Evolutionary conservation across 2,797 vertebrate species (phyloP).

Genomic region (Benthosema pterotum): DNA sequence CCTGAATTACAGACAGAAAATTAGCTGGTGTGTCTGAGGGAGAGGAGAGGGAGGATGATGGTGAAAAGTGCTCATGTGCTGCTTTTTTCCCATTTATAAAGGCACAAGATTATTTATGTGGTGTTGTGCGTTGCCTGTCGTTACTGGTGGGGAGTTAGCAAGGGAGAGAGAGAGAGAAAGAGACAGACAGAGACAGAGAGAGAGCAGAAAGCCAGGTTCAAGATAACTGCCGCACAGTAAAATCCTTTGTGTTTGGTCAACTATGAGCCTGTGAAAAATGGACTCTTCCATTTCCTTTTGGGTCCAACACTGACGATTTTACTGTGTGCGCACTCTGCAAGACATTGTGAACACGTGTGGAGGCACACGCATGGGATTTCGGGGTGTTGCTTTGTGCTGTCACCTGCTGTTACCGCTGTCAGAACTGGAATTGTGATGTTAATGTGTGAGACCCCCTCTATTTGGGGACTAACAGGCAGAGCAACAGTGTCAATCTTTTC

Average conservation of each 20-base stretch:
- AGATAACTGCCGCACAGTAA: constrained; percentile 11
- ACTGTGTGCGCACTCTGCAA: no score
- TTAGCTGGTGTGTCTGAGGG: constrained; percentile 36
- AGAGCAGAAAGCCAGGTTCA: constrained; percentile 10
- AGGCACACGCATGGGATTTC: neutral
- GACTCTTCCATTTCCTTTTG: no score
- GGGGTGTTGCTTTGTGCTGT: constrained; percentile 15
- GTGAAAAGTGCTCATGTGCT: constrained; percentile 46
- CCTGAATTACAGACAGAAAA: constrained; percentile 48
- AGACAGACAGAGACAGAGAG: neutral
- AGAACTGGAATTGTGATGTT: constrained; percentile 43
- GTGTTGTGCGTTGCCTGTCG: constrained; percentile 14
- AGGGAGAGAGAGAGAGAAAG: neutral
- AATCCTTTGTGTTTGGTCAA: neutral
- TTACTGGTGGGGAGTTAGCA: constrained; percentile 11
- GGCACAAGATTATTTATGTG: constrained; percentile 35
- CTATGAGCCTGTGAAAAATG: no score
- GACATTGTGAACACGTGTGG: constrained; percentile 8
- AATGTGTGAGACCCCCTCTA: constrained; percentile 54
- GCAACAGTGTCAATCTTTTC: constrained; percentile 72
- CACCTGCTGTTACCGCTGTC: neutral
- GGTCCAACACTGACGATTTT: no score
- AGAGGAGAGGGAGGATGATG: constrained; percentile 34
- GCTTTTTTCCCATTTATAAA: constrained; percentile 35
- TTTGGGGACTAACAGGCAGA: constrained; percentile 62